phyloP scores from a whole-genome alignment of 2,113 vertebrate species.

The Pteropus alecto region DNA sequence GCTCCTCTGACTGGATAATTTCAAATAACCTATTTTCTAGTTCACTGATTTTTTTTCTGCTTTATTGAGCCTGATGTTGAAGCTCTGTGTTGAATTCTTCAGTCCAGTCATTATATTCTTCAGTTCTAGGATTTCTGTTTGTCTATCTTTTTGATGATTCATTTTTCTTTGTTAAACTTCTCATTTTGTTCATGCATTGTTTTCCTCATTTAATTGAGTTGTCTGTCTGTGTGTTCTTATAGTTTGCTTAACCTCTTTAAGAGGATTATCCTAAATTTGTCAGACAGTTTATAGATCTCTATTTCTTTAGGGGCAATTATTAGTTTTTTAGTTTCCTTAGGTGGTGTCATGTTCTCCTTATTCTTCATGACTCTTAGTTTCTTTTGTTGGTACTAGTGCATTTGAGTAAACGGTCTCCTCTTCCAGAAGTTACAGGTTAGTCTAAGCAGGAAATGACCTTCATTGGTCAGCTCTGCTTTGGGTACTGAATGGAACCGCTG shows the following conservation, averaged over 20 bases:
- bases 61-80: background rate
- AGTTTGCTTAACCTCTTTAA: background rate
- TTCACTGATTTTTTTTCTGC: background rate
- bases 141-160: background rate
- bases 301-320: background rate
- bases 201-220: background rate
- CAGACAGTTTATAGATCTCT: background rate
- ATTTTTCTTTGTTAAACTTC: background rate
- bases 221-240: background rate
- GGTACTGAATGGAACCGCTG: background rate
- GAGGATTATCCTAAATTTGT: background rate
- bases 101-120: background rate
- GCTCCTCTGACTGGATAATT: background rate
- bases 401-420: background rate
- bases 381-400: background rate
- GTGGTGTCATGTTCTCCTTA: background rate
- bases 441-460: background rate
- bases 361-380: background rate
- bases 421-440: background rate
- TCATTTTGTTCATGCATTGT: background rate
- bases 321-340: background rate
- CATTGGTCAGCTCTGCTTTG: background rate
- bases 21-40: background rate
- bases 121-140: background rate
- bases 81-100: background rate